Evolutionary conservation across 2,113 vertebrate genomes (phyloP).

Genomic region (Triplophysa dalaica): DNA sequence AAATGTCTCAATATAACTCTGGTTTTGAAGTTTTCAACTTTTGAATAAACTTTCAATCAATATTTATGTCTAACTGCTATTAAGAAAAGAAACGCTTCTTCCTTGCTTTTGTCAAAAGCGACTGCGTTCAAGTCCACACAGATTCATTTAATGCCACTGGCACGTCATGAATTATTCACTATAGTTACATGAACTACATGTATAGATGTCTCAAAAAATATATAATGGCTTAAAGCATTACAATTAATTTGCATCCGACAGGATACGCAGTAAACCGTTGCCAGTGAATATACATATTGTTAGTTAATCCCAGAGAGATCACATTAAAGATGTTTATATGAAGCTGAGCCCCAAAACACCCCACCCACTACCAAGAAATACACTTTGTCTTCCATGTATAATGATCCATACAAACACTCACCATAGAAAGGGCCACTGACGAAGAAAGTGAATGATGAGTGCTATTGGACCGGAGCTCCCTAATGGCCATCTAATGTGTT

Average conservation of each 20-base stretch:
- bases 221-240: background rate
- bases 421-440: conserved; percentile 37
- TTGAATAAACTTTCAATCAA: conserved; percentile 40
- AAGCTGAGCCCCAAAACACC: background rate
- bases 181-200: background rate
- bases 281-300: background rate
- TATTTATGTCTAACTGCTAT: conserved; percentile 39
- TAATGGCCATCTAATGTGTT: conserved; percentile 64
- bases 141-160: background rate
- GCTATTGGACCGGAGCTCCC: conserved; percentile 48
- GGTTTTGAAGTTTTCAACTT: background rate
- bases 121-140: conserved; percentile 30
- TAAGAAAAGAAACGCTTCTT: conserved; percentile 7
- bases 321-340: conserved; percentile 26
- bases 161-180: conserved; percentile 14
- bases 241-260: conserved; percentile 12
- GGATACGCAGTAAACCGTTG: background rate
- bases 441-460: conserved; percentile 52
- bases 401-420: conserved; percentile 31
- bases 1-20: conserved; percentile 36
- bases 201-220: background rate
- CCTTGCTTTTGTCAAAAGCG: background rate
- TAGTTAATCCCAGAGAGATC: conserved; percentile 2
- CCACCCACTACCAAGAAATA: background rate
- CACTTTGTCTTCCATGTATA: conserved; percentile 40